Conservation (phyloP, 2,113 vertebrate species). For the Aptenodytes patagonicus region DNA sequence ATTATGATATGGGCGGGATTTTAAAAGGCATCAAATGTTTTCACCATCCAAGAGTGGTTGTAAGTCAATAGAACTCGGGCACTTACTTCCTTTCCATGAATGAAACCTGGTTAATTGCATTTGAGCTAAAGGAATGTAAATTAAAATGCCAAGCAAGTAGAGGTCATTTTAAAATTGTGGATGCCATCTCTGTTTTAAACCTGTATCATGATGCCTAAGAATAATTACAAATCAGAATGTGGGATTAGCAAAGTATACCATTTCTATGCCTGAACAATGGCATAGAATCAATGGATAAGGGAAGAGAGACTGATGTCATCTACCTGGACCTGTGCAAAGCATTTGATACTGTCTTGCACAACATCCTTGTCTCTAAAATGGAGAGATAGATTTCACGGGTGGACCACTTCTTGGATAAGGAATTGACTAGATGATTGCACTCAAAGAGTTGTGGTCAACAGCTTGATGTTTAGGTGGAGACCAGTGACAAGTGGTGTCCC, state of each 20-base stretch:
- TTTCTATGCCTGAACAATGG: background rate
- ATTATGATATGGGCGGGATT: background rate
- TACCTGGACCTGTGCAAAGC: background rate
- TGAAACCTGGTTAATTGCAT: background rate
- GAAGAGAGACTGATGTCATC: rapidly evolving
- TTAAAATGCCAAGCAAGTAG: background rate
- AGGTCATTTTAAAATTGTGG: background rate
- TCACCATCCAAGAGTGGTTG: background rate
- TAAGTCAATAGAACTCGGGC: background rate
- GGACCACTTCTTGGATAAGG: background rate
- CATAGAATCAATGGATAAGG: background rate
- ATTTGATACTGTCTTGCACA: background rate
- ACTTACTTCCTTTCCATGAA: background rate
- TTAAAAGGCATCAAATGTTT: background rate
- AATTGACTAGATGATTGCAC: background rate
- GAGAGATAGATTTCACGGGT: background rate
- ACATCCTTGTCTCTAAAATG: background rate
- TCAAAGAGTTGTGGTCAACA: background rate
- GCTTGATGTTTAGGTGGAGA: background rate
- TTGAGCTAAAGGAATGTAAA: background rate
- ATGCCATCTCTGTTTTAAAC: background rate
- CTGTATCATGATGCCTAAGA: background rate
- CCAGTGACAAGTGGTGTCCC: background rate
- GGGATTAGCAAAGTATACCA: background rate
- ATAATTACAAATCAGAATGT: background rate